Conservation (phyloP, 2,888 invertebrate species). For the Phaedon cochleariae region DNA sequence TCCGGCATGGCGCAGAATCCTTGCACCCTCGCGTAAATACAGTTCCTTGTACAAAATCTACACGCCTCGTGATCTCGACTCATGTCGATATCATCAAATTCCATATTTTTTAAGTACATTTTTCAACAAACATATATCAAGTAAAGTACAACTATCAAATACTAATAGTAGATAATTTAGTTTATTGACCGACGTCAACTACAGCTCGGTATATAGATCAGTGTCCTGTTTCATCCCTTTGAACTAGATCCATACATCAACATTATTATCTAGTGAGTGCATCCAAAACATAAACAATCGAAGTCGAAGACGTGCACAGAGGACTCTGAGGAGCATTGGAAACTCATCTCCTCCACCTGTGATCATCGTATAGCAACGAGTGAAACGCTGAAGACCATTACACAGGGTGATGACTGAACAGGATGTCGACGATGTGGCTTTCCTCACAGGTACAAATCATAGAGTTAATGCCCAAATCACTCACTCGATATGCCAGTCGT, state of each 20-base stretch:
- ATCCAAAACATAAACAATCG: constrained; percentile 24
- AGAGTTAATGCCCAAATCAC: constrained; percentile 53
- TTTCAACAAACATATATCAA: constrained; percentile 46
- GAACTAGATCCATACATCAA: constrained; percentile 43
- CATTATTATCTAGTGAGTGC: constrained; percentile 33
- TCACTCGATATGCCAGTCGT: constrained; percentile 55
- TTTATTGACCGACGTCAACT: constrained; percentile 1
- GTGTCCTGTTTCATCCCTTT: constrained; percentile 45
- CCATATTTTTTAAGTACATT: constrained; percentile 39
- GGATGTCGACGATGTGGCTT: constrained; percentile 92
- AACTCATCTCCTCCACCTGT: neutral
- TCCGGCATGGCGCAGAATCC: constrained; percentile 44
- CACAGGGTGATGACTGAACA: constrained; percentile 83
- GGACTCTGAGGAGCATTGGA: constrained; percentile 19
- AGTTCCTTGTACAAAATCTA: constrained; percentile 38
- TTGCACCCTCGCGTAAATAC: constrained; percentile 40
- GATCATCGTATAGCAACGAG: constrained; percentile 17
- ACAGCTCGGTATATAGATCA: constrained; percentile 13
- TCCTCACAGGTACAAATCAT: constrained; percentile 73
- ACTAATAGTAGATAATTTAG: constrained; percentile 5
- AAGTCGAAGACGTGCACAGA: constrained; percentile 11
- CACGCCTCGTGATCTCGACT: constrained; percentile 42
- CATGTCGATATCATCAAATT: constrained; percentile 41
- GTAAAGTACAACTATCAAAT: constrained; percentile 46
- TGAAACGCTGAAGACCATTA: constrained; percentile 12